phyloP scores from a whole-genome alignment of 2,888 invertebrate species.

The Spodoptera littoralis region DNA sequence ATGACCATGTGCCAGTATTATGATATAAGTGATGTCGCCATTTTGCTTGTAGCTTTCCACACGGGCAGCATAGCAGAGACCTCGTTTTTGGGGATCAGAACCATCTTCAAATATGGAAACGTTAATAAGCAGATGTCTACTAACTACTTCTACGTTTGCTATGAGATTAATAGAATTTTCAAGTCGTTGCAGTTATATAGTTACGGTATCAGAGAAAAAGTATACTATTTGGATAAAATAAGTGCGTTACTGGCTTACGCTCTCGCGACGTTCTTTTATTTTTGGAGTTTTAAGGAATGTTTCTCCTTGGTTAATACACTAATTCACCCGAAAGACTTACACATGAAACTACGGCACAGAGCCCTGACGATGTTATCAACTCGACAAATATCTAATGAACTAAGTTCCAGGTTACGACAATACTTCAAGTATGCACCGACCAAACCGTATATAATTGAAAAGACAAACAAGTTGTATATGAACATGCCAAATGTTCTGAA shows the following conservation, averaged over 20 bases:
- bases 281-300: slow-evolving; percentile 4
- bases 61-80: background rate
- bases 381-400: slow-evolving; percentile 36
- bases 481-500: slow-evolving; percentile 34
- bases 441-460: slow-evolving; percentile 11
- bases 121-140: background rate
- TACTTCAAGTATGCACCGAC: slow-evolving; percentile 36
- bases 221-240: slow-evolving; percentile 5
- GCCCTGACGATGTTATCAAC: slow-evolving; percentile 12
- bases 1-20: slow-evolving; percentile 25
- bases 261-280: background rate
- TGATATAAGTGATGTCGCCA: slow-evolving; percentile 27
- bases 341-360: background rate
- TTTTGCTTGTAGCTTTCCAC: slow-evolving; percentile 11
- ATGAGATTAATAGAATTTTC: slow-evolving; percentile 56
- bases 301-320: background rate
- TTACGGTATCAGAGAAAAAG: slow-evolving; percentile 35
- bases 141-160: slow-evolving; percentile 25
- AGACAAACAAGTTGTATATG: slow-evolving; percentile 32
- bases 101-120: slow-evolving; percentile 1
- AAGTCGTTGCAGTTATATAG: slow-evolving; percentile 62
- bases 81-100: slow-evolving; percentile 11
- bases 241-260: background rate
- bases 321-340: slow-evolving; percentile 32
- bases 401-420: slow-evolving; percentile 27